A percentile compares a stretch with the other conserved stretches of the same genome.
Evolutionary conservation across 2,113 vertebrate genomes (phyloP).

Genomic region (Atrichornis clamosus): DNA sequence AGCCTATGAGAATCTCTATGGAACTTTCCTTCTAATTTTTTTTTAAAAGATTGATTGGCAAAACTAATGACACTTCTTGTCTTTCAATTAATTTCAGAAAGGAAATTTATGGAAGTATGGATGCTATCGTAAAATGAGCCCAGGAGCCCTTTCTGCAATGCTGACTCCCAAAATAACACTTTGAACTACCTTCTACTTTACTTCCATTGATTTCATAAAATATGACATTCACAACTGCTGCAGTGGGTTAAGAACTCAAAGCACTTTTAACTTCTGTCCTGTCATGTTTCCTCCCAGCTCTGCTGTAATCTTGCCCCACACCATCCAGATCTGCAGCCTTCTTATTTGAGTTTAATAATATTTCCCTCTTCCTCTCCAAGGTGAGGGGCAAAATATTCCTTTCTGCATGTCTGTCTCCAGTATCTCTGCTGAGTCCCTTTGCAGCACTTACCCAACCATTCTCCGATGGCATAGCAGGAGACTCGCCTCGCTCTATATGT

Average conservation of each 20-base stretch:
- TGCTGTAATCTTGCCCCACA: not conserved
- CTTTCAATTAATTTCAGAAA: not conserved
- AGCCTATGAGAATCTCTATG: not conserved
- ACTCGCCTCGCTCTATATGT: rapidly evolving
- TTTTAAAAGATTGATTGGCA: not conserved
- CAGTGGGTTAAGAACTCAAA: not conserved
- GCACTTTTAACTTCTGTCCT: not conserved
- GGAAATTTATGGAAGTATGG: not conserved
- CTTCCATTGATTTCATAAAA: not conserved
- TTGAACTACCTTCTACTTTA: not conserved
- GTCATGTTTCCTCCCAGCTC: not conserved
- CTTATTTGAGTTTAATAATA: not conserved
- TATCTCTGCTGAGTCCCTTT: not conserved
- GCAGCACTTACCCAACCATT: not conserved
- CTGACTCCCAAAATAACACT: not conserved
- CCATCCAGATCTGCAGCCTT: not conserved
- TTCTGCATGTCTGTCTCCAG: not conserved
- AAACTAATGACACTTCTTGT: not conserved
- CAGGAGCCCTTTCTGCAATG: not conserved
- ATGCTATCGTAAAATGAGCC: not conserved
- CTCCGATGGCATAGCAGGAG: not conserved
- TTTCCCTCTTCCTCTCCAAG: not conserved
- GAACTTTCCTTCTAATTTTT: not conserved
- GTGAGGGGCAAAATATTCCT: not conserved
- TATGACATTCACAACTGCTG: not conserved